Conservation (phyloP, 2,888 invertebrate genomes). For the Cephus spinipes region DNA sequence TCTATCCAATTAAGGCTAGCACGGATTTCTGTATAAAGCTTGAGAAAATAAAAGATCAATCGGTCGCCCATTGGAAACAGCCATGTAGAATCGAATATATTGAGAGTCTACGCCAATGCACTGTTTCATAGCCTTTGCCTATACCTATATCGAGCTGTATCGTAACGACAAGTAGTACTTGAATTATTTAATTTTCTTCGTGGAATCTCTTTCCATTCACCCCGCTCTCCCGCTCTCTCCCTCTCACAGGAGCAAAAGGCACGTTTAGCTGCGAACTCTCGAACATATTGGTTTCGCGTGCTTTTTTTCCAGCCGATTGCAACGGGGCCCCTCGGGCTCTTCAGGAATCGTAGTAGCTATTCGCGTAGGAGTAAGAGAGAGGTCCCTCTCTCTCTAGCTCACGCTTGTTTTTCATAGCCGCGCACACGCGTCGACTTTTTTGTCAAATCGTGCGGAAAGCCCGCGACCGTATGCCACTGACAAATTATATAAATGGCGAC, state of each 20-base stretch:
- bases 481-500: constrained; percentile 63
- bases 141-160: background rate
- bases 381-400: background rate
- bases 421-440: constrained; percentile 59
- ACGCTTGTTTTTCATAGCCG: constrained; percentile 51
- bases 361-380: constrained; percentile 30
- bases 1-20: background rate
- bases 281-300: constrained; percentile 4
- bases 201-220: background rate
- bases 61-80: background rate
- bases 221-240: constrained; percentile 36
- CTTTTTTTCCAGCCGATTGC: constrained; percentile 58
- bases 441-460: constrained; percentile 64
- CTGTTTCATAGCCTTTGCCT: background rate
- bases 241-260: constrained; percentile 16
- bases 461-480: constrained; percentile 58
- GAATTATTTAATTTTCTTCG: background rate
- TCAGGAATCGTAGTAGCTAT: constrained; percentile 29
- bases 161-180: background rate
- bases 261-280: background rate
- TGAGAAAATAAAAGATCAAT: background rate
- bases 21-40: background rate
- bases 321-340: constrained; percentile 39
- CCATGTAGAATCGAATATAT: background rate
- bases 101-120: background rate